phyloP scores from a whole-genome alignment of 2,797 vertebrate species.

The Chaetodon trifasciatus region DNA sequence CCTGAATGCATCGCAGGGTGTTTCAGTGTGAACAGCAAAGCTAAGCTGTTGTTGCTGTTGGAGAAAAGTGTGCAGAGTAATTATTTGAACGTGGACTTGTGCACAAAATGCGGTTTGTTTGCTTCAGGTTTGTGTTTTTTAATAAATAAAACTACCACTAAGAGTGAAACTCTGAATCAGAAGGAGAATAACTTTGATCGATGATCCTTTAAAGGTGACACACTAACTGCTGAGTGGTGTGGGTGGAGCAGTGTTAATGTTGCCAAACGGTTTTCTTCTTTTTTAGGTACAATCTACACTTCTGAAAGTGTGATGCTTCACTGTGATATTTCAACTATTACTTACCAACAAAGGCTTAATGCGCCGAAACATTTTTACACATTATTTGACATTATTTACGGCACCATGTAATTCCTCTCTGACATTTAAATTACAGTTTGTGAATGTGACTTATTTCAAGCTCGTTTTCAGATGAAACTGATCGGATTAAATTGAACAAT shows the following conservation, averaged over 20 bases:
- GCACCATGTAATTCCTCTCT: neutral
- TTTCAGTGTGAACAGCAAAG: conserved; percentile 27
- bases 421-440: conserved; percentile 23
- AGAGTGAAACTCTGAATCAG: conserved; percentile 80
- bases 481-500: neutral
- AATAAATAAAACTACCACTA: conserved; percentile 71
- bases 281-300: conserved; percentile 27
- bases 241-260: conserved; percentile 66
- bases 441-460: neutral
- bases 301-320: conserved; percentile 14
- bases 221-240: conserved; percentile 57
- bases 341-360: neutral
- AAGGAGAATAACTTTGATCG: conserved; percentile 71
- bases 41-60: neutral
- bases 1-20: conserved; percentile 7
- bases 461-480: neutral
- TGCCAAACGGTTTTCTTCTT: conserved; percentile 59
- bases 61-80: conserved; percentile 35
- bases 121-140: conserved; percentile 64
- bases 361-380: neutral
- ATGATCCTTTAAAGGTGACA: conserved; percentile 71
- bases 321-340: neutral
- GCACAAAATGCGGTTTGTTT: conserved; percentile 39
- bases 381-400: neutral
- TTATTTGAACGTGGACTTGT: conserved; percentile 36